These are phyloP conservation scores for Poliocrania exsul DNA, from an alignment of 2,797 vertebrate genomes.

Conservation along the genomic window DNA sequence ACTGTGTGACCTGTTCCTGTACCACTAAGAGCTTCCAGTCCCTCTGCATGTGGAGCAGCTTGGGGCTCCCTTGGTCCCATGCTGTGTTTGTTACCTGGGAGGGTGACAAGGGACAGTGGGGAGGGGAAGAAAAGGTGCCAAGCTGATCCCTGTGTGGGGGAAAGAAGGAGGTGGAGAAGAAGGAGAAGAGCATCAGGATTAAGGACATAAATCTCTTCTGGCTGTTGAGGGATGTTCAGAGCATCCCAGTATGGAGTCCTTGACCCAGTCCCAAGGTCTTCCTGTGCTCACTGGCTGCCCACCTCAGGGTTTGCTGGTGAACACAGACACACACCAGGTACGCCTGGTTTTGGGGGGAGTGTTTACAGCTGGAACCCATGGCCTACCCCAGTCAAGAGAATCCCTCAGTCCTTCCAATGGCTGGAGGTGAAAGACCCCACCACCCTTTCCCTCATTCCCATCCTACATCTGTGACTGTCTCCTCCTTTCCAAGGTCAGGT, in stretches of 20 bases:
- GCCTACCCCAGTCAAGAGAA: neutral
- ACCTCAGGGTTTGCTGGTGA: neutral
- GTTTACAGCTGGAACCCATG: too few relatives aligned
- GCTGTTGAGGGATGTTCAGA: neutral
- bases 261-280: neutral
- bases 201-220: accelerated
- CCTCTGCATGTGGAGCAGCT: neutral
- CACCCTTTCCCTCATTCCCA: accelerated
- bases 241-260: accelerated
- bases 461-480: accelerated
- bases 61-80: neutral
- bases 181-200: neutral
- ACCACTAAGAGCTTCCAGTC: neutral
- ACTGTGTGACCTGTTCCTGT: neutral
- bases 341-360: too few relatives aligned
- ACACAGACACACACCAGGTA: too few relatives aligned
- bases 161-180: neutral
- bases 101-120: neutral
- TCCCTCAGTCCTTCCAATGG: accelerated
- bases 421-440: neutral
- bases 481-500: neutral
- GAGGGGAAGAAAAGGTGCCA: accelerated
- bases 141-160: accelerated
- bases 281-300: accelerated
- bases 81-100: neutral